Percentiles rank a stretch among this genome's conserved stretches.
These are phyloP conservation scores for Ophthalmolycus amberensis DNA, from an alignment of 2,113 vertebrate genomes.

Conservation along the genomic window DNA sequence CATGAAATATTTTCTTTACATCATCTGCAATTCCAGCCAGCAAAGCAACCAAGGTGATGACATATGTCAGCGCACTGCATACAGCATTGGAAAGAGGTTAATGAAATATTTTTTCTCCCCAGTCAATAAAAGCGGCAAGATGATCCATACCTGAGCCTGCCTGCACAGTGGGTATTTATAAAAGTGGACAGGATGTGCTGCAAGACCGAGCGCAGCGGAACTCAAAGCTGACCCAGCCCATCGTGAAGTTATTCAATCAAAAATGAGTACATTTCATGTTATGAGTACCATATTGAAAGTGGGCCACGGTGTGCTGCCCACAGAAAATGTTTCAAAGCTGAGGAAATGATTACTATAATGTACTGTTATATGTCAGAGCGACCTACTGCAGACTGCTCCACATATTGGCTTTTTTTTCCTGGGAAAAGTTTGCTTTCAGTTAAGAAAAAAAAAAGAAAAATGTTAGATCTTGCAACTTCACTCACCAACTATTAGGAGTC, in stretches of 20 bases:
- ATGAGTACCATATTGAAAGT: slow-evolving; percentile 58
- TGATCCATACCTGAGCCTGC: slow-evolving; percentile 53
- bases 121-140: slow-evolving; percentile 28
- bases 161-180: slow-evolving; percentile 55
- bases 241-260: slow-evolving; percentile 78
- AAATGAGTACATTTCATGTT: slow-evolving; percentile 71
- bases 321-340: slow-evolving; percentile 59
- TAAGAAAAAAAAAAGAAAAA: slow-evolving; percentile 1
- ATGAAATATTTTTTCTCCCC: slow-evolving; percentile 55
- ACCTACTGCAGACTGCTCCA: slow-evolving; percentile 43
- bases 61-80: slow-evolving; percentile 51
- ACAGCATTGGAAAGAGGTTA: slow-evolving; percentile 42
- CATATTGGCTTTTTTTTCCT: slow-evolving; percentile 8
- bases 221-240: slow-evolving; percentile 70
- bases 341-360: slow-evolving; percentile 65
- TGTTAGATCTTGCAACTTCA: slow-evolving; percentile 1
- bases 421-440: slow-evolving; percentile 21
- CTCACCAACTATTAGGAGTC: neutral
- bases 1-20: slow-evolving; percentile 64
- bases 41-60: slow-evolving; percentile 59
- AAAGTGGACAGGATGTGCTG: slow-evolving; percentile 66
- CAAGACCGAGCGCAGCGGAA: slow-evolving; percentile 47
- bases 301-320: slow-evolving; percentile 63
- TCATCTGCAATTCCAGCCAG: slow-evolving; percentile 57
- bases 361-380: slow-evolving; percentile 52